These are phyloP conservation scores for Ornithoptera alexandrae DNA, from an alignment of 2,888 invertebrate species.

Conservation along the genomic window DNA sequence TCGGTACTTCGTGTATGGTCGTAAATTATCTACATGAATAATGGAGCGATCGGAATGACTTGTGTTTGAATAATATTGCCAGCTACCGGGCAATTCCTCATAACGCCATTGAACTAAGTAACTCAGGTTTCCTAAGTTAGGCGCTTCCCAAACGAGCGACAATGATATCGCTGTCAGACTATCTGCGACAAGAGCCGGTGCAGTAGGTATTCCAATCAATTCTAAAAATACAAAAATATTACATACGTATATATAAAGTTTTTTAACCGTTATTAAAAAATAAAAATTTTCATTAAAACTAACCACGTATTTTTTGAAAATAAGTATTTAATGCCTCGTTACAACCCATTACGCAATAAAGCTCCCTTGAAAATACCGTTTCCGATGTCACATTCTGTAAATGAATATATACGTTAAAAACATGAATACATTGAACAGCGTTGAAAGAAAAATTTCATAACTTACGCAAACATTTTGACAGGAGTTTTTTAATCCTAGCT, in stretches of 20 bases:
- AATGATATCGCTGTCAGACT: conserved; percentile 87
- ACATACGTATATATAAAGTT: not conserved
- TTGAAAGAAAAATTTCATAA: conserved; percentile 44
- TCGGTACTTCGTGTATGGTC: conserved; percentile 94
- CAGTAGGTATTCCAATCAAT: conserved; percentile 83
- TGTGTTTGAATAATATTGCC: conserved; percentile 90
- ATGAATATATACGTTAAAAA: conserved; percentile 34
- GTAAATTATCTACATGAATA: conserved; percentile 87
- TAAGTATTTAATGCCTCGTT: conserved; percentile 89
- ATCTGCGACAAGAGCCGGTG: conserved; percentile 89
- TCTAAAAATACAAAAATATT: conserved; percentile 11
- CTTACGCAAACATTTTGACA: conserved; percentile 92
- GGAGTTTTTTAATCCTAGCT: conserved; percentile 85
- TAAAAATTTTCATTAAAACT: conserved; percentile 24
- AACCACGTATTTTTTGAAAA: conserved; percentile 85
- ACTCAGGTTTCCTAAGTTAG: conserved; percentile 75
- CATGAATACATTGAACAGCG: not conserved
- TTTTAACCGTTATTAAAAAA: not conserved
- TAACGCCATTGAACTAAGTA: conserved; percentile 88
- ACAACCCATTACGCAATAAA: conserved; percentile 91
- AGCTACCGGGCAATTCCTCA: conserved; percentile 84
- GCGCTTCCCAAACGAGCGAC: conserved; percentile 89
- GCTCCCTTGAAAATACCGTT: conserved; percentile 83
- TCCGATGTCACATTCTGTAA: conserved; percentile 85
- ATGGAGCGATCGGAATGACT: conserved; percentile 83